Conservation (phyloP, 1,140 invertebrate genomes). For the Parasteatoda tepidariorum region DNA sequence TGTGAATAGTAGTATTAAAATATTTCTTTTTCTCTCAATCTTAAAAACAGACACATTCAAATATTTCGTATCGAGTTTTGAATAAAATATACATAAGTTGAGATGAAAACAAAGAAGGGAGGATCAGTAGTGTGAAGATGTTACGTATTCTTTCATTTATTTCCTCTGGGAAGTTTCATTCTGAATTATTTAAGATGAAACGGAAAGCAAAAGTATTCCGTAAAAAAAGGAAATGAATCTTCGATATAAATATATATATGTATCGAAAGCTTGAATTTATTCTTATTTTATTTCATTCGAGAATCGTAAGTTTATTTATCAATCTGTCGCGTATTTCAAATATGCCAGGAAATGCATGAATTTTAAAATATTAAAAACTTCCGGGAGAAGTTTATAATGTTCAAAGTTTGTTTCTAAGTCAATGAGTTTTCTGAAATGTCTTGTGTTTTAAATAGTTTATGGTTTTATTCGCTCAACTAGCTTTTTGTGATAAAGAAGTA, state of each 20-base stretch:
- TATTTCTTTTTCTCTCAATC: not conserved
- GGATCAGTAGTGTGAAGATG: not conserved
- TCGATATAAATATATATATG: slow-evolving; percentile 9
- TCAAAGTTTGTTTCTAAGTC: not conserved
- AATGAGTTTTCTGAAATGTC: not conserved
- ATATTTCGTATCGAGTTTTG: not conserved
- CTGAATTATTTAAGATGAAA: slow-evolving; percentile 37
- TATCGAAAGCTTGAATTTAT: slow-evolving; percentile 21
- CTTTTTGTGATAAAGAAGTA: too few species aligned
- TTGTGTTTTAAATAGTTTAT: not conserved
- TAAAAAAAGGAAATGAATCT: slow-evolving; percentile 15
- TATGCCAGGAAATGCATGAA: not conserved
- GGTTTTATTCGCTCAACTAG: not conserved
- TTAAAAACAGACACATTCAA: not conserved
- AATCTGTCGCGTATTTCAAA: slow-evolving; percentile 11
- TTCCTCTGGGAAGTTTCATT: slow-evolving; percentile 22
- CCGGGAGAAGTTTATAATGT: not conserved
- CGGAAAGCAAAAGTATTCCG: not conserved
- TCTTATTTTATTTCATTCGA: not conserved
- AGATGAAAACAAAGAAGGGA: not conserved
- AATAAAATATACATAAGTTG: slow-evolving; percentile 32
- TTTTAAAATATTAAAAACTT: slow-evolving; percentile 17
- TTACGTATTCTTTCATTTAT: slow-evolving; percentile 11
- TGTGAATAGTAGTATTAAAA: not conserved
- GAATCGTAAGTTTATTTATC: slow-evolving; percentile 16